Conservation (phyloP, 2,888 invertebrate species). For the Chromoteleia sp. region DNA sequence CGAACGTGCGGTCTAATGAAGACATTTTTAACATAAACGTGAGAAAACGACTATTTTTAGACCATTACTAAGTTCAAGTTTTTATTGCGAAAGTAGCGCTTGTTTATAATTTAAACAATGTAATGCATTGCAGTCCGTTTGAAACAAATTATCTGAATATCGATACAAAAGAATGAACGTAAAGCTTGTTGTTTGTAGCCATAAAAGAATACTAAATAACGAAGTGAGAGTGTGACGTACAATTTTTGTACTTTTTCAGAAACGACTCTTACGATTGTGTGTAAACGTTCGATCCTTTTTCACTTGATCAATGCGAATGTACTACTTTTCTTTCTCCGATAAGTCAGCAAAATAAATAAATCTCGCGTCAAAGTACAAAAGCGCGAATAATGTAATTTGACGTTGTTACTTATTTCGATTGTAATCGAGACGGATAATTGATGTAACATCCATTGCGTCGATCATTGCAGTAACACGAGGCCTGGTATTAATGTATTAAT, state of each 20-base stretch:
- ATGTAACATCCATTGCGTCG: conserved; percentile 46
- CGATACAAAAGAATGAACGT: conserved; percentile 15
- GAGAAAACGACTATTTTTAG: conserved; percentile 53
- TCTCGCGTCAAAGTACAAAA: too few species aligned
- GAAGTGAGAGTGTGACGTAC: conserved; percentile 9
- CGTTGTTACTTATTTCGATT: conserved; percentile 13
- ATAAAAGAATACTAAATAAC: conserved; percentile 18
- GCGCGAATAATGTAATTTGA: background rate
- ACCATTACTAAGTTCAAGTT: conserved; percentile 44
- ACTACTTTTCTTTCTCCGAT: too few species aligned
- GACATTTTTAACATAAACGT: conserved; percentile 46
- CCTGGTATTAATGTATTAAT: conserved; percentile 80
- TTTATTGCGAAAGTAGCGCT: conserved; percentile 35
- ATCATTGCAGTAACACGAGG: conserved; percentile 61
- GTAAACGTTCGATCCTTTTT: too few species aligned
- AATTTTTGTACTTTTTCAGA: background rate
- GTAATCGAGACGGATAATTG: conserved; percentile 43
- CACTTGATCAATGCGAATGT: too few species aligned
- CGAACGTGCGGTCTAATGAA: conserved; percentile 24
- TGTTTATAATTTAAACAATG: background rate
- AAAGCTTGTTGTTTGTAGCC: conserved; percentile 12
- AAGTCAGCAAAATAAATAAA: too few species aligned
- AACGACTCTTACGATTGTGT: too few species aligned
- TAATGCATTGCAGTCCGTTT: conserved; percentile 13
- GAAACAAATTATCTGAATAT: conserved; percentile 16